A percentile compares a stretch with the other conserved stretches of the same genome.
Evolutionary conservation across 2,888 invertebrate species (phyloP).

Genomic region (Perdita meconis): DNA sequence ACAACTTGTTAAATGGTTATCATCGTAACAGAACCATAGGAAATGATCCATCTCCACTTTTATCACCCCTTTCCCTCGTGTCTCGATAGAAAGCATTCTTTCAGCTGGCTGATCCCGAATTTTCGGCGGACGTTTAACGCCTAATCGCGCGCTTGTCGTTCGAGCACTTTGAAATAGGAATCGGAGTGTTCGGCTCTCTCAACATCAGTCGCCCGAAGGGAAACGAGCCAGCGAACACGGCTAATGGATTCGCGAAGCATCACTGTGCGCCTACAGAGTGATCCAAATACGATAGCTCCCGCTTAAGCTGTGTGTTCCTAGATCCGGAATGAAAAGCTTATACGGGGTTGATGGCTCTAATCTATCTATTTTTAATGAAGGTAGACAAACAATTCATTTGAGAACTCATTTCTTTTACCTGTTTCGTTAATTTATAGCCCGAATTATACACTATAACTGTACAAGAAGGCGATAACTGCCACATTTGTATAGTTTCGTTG

Average conservation of each 20-base stretch:
- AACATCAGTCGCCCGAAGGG: conserved; percentile 64
- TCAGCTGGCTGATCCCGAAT: conserved; percentile 44
- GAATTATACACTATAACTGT: too few relatives aligned
- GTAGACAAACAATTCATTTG: too few relatives aligned
- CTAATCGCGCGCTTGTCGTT: conserved; percentile 64
- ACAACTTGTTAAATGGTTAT: conserved; percentile 5
- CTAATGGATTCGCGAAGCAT: conserved; percentile 77
- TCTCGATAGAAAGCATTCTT: conserved; percentile 41
- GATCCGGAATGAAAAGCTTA: too few relatives aligned
- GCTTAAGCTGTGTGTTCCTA: neutral
- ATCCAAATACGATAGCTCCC: conserved; percentile 12
- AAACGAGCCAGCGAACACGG: conserved; percentile 64
- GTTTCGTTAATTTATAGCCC: too few relatives aligned
- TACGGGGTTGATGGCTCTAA: too few relatives aligned
- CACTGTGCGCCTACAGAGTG: conserved; percentile 69
- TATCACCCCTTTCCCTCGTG: neutral
- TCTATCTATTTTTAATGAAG: neutral
- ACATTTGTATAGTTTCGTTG: too few relatives aligned
- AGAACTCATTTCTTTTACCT: too few relatives aligned
- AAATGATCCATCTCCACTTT: too few relatives aligned
- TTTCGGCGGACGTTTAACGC: conserved; percentile 53
- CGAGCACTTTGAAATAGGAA: conserved; percentile 63
- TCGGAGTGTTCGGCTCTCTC: conserved; percentile 53
- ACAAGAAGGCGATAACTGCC: too few relatives aligned
- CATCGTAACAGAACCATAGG: neutral